Percentiles rank a stretch among this genome's conserved stretches.
phyloP scores from a whole-genome alignment of 2,888 invertebrate genomes.

The Hydriomena furcata region DNA sequence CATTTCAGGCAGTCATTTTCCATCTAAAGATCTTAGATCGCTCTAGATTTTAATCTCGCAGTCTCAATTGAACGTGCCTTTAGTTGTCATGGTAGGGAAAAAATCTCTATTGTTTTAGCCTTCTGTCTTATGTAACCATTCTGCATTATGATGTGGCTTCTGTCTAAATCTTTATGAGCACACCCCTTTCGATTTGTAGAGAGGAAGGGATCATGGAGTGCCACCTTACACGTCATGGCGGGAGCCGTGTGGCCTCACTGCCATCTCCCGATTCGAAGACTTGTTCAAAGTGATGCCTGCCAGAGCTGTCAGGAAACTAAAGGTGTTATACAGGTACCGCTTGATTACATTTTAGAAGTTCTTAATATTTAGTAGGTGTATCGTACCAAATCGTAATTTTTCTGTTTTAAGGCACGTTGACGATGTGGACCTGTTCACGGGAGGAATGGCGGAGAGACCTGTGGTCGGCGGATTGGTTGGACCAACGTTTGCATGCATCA shows the following conservation, averaged over 20 bases:
- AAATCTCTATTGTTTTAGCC: no score
- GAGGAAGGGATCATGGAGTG: conserved; percentile 93
- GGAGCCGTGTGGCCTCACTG: conserved; percentile 89
- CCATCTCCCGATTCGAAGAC: conserved; percentile 87
- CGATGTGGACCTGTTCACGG: conserved; percentile 93
- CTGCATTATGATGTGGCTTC: no score
- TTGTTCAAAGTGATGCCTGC: conserved; percentile 86
- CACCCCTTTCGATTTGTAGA: conserved; percentile 76
- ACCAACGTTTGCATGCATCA: conserved; percentile 94
- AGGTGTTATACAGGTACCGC: conserved; percentile 79
- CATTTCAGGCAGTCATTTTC: no score
- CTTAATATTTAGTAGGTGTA: no score
- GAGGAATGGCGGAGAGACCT: conserved; percentile 91
- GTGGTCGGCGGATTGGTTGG: conserved; percentile 92
- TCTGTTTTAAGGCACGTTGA: conserved; percentile 84
- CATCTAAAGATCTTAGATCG: no score
- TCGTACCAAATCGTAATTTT: background rate
- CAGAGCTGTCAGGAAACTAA: conserved; percentile 85
- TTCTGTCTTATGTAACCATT: no score
- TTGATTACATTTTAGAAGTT: no score
- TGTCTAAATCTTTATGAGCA: no score
- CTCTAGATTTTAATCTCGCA: no score
- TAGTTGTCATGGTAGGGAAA: no score
- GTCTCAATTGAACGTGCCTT: no score
- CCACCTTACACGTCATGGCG: conserved; percentile 92